phyloP scores from a whole-genome alignment of 2,888 invertebrate species.

The Autographa gamma region DNA sequence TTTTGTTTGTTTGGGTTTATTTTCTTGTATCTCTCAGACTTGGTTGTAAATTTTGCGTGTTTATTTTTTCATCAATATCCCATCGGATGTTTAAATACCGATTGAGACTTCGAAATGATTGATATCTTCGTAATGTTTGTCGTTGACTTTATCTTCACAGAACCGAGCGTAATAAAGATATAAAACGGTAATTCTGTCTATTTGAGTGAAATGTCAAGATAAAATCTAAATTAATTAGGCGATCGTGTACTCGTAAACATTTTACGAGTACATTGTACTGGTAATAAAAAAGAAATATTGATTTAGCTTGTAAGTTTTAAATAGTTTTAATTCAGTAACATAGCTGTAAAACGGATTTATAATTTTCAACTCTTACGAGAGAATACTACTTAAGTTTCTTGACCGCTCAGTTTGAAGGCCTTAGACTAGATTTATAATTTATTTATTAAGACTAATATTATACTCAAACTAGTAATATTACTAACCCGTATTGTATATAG shows the following conservation, averaged over 20 bases:
- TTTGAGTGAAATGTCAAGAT: constrained; percentile 15
- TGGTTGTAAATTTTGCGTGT: constrained; percentile 17
- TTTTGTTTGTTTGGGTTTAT: constrained; percentile 26
- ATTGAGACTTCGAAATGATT: constrained; percentile 31
- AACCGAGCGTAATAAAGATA: constrained; percentile 10
- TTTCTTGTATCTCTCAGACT: constrained; percentile 27
- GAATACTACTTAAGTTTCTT: constrained; percentile 27
- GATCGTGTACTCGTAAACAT: constrained; percentile 19
- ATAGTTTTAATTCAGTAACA: constrained; percentile 16
- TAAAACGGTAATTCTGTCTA: constrained; percentile 13
- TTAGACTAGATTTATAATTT: background rate
- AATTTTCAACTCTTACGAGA: background rate
- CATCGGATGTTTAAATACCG: constrained; percentile 40
- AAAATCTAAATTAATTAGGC: constrained; percentile 25
- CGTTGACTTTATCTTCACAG: constrained; percentile 14
- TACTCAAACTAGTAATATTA: constrained; percentile 23
- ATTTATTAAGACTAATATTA: background rate
- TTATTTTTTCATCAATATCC: constrained; percentile 34
- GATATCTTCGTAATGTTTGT: constrained; percentile 22
- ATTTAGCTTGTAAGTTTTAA: constrained; percentile 13
- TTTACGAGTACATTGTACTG: constrained; percentile 14
- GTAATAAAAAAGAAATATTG: constrained; percentile 13
- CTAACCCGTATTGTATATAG: constrained; percentile 22
- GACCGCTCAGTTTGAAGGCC: background rate
- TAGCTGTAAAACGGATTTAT: constrained; percentile 6